phyloP scores from a whole-genome alignment of 2,888 invertebrate genomes.

The Imbricaverruca yamaguchii region DNA sequence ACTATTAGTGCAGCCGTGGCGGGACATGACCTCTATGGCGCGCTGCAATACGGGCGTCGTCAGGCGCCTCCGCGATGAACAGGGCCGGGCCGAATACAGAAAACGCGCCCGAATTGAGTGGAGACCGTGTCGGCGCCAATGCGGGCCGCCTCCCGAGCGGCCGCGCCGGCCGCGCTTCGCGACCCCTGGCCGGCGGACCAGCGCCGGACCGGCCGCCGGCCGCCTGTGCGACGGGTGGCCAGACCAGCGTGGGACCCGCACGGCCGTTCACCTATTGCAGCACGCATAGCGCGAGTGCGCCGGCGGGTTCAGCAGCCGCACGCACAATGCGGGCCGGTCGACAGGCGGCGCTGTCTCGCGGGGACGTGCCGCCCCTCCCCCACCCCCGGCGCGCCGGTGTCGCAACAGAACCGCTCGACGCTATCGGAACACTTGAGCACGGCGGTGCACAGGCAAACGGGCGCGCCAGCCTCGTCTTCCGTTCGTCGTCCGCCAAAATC shows the following conservation, averaged over 20 bases:
- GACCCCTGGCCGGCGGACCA: neutral
- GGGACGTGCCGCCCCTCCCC: neutral
- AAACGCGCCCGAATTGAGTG: conserved; percentile 9
- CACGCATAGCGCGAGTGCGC: neutral
- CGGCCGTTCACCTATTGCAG: neutral
- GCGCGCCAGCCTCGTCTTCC: neutral
- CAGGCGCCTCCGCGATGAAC: neutral
- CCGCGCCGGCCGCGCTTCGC: neutral
- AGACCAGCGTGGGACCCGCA: neutral
- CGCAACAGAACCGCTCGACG: neutral
- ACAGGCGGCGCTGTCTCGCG: neutral
- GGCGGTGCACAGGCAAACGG: neutral
- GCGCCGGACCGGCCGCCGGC: neutral
- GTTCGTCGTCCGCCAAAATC: too few relatives aligned
- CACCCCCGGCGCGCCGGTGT: neutral
- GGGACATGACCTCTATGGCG: neutral
- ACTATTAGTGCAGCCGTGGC: neutral
- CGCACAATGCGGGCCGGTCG: neutral
- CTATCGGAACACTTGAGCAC: neutral
- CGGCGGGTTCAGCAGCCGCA: neutral
- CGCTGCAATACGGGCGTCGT: neutral
- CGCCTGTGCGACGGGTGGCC: neutral
- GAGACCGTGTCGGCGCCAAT: neutral
- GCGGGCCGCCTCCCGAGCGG: neutral
- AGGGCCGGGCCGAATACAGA: conserved; percentile 4